Conservation (phyloP, 1,140 invertebrate genomes). For the Lepidotrigona ventralis region DNA sequence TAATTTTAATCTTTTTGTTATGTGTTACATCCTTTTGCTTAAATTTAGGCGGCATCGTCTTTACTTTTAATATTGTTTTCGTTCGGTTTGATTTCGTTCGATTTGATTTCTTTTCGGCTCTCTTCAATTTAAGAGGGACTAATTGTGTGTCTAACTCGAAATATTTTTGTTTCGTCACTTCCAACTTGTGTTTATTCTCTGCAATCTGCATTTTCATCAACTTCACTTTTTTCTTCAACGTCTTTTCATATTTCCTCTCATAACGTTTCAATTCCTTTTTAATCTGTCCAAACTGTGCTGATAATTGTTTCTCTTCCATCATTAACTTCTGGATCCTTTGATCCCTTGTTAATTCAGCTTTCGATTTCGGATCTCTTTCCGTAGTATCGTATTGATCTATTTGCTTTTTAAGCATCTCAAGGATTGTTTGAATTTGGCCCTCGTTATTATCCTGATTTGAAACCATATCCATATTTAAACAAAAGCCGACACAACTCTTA, state of each 20-base stretch:
- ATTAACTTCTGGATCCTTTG: background rate
- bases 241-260: background rate
- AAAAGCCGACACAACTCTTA: background rate
- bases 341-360: background rate
- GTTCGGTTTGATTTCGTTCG: background rate
- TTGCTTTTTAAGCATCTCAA: background rate
- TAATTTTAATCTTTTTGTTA: slow-evolving; percentile 10
- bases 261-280: background rate
- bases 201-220: background rate
- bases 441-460: background rate
- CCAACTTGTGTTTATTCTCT: background rate
- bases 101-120: fast-evolving
- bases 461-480: background rate
- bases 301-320: background rate
- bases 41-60: background rate
- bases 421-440: background rate
- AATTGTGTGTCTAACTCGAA: background rate
- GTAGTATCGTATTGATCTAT: background rate
- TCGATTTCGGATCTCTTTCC: too few species aligned
- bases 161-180: background rate
- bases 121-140: too few species aligned
- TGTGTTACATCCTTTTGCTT: background rate
- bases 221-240: background rate
- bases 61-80: background rate
- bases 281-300: background rate